phyloP scores from a whole-genome alignment of 2,113 vertebrate genomes.

The Capra hircus region DNA sequence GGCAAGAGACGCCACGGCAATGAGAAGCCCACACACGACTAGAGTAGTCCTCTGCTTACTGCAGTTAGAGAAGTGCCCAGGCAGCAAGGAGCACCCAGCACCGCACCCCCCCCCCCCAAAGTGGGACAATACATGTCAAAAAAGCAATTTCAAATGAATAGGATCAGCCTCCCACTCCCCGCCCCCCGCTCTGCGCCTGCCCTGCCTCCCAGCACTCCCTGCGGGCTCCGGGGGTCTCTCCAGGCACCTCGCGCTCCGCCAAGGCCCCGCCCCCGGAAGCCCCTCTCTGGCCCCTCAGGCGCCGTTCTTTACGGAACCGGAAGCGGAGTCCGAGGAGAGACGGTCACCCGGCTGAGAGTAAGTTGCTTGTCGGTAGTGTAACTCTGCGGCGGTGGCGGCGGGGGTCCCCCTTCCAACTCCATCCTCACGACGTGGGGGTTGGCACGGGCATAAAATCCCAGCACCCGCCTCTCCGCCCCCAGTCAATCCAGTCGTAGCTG shows the following conservation, averaged over 20 bases:
- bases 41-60: neutral
- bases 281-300: neutral
- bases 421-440: neutral
- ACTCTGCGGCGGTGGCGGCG: too few relatives aligned
- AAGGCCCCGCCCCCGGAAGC: neutral
- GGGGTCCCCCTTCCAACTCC: too few relatives aligned
- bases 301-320: neutral
- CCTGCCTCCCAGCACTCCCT: neutral
- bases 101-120: neutral
- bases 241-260: neutral
- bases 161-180: neutral
- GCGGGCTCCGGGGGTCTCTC: neutral
- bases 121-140: neutral
- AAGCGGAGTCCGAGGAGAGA: neutral
- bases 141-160: neutral
- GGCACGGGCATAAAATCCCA: neutral
- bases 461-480: neutral
- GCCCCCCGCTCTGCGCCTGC: neutral
- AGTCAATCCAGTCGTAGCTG: neutral
- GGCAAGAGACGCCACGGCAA: neutral
- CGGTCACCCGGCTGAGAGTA: neutral
- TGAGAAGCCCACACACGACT: neutral
- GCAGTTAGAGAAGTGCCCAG: neutral
- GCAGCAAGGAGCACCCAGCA: neutral
- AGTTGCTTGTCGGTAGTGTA: neutral